A percentile compares a stretch with the other conserved stretches of the same genome.
These are phyloP conservation scores for Chiloscyllium punctatum DNA, from an alignment of 2,797 vertebrate species.

Conservation along the genomic window DNA sequence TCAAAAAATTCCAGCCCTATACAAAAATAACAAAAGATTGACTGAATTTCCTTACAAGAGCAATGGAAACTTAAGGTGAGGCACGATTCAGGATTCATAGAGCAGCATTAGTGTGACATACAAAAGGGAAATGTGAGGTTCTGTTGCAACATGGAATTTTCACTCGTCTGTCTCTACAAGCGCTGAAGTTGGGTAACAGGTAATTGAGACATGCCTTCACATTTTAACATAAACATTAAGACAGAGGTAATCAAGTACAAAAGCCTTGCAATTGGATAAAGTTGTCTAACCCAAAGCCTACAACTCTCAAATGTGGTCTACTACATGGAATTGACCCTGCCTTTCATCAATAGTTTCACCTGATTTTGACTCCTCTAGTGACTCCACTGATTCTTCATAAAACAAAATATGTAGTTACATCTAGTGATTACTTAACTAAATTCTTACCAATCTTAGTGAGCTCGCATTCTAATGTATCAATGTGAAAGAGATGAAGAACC, in stretches of 20 bases:
- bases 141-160: background rate
- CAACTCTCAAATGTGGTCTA: background rate
- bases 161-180: background rate
- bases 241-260: background rate
- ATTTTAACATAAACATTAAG: background rate
- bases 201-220: background rate
- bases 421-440: background rate
- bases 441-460: background rate
- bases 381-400: background rate
- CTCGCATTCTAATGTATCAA: background rate
- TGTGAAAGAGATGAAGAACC: background rate
- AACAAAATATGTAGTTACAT: background rate
- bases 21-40: background rate
- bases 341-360: background rate
- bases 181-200: background rate
- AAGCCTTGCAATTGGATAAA: background rate
- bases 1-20: background rate
- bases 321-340: background rate
- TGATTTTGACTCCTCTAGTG: background rate
- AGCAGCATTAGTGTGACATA: background rate
- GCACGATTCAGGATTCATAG: background rate
- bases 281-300: background rate
- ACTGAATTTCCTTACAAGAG: background rate
- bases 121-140: background rate
- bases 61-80: background rate